Evolutionary conservation across 2,888 invertebrate species (phyloP).

Genomic region (Cephus rjabovi): DNA sequence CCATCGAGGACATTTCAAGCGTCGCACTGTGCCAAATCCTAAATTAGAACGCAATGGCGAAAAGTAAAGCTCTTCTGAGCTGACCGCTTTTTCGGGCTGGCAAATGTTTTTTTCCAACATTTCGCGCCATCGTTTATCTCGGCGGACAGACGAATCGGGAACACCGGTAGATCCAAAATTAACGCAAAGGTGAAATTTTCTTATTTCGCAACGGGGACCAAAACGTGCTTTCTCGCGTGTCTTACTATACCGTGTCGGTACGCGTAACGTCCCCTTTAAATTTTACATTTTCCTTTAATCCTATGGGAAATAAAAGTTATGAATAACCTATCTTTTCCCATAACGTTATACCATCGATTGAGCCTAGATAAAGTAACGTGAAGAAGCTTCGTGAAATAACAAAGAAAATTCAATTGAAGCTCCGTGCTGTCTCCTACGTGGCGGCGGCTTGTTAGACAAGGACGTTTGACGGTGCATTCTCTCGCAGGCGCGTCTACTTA

Average conservation of each 20-base stretch:
- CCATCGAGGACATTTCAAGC: neutral
- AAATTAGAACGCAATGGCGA: constrained; percentile 13
- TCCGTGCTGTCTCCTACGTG: neutral
- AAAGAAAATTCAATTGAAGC: neutral
- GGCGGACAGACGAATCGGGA: neutral
- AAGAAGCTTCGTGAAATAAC: neutral
- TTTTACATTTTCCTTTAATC: neutral
- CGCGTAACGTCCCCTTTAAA: neutral
- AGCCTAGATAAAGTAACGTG: neutral
- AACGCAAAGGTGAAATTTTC: neutral
- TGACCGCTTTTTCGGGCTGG: neutral
- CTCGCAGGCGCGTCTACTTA: constrained; percentile 35
- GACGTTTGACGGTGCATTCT: constrained; percentile 33
- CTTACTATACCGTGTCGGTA: neutral
- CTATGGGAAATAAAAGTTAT: neutral
- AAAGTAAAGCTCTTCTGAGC: neutral
- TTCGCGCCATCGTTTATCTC: neutral
- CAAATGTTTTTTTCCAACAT: neutral
- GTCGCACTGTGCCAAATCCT: constrained; percentile 20
- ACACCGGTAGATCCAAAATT: neutral
- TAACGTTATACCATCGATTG: neutral
- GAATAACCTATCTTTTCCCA: neutral
- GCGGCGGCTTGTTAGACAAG: constrained; percentile 25
- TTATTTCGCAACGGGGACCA: neutral
- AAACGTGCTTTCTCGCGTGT: neutral